Base-by-base conservation (phyloP, 2,888 invertebrate genomes). In the Lasioglossum lativentre region DNA sequence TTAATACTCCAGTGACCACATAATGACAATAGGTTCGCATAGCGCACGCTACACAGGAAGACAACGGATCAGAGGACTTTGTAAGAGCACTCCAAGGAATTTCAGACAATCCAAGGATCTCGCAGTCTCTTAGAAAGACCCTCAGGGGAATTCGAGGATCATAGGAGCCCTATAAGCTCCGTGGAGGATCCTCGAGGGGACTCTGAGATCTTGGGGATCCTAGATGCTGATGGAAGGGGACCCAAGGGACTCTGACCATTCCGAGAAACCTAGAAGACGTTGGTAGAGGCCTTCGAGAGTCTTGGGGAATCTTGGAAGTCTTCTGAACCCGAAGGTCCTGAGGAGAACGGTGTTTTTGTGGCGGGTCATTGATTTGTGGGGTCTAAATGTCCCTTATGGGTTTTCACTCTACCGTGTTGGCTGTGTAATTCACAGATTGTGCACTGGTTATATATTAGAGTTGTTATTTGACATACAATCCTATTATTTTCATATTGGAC, bases 21-120 rank as follows among this genome's bases (percentile, higher is more conserved):
- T 34, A 34, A 2, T 30, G 63, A 63, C 63, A 16, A 30, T 8
- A 4, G 34, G 0, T 66, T 66, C 19, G 19, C 23, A 10, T 30
- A 38, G 34, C 4, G 34, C 19, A 23, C 34, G 19, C 19, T 63
- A 23, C 66, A 66, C 66, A 66, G 1, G 66, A 66, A 34, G 66
- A 23, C 30, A 23, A 66, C 34, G 30, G 34, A 66, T 66, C 66
- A 66, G 66, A 66, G 66, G 66, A 19, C 66, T 66, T 34, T 23
- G 66, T 19, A 23, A 71, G 71, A 42, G 42, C 71, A n/a, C 56
- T 63, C 74, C 66, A 75, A 71, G 80, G 70, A 34, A 59, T 59
- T 63, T 66, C 66, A 4, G 66, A 34, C 19, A 34, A 23, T 38
- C 30, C 66, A 66, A 34, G 23, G 66, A 66, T 34, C 34, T 12